Conservation (phyloP, 2,113 vertebrate species). For the Motacilla tschutschensis region DNA sequence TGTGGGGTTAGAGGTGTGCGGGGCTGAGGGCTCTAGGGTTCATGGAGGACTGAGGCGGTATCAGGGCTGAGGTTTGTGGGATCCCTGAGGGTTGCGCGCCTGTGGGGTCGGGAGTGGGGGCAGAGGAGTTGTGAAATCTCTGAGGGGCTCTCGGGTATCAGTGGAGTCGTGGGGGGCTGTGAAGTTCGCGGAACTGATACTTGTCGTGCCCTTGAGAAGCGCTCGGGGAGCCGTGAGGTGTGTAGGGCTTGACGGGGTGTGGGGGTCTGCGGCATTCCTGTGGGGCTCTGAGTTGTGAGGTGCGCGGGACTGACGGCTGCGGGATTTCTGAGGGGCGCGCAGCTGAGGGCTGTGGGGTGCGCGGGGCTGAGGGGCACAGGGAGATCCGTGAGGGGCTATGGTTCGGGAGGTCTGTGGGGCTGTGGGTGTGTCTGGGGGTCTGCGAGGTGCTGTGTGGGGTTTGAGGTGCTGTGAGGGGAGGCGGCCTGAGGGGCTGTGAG, state of each 20-base stretch:
- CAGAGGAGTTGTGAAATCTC: not conserved
- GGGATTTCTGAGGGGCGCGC: too few relatives aligned
- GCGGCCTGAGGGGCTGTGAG: not conserved
- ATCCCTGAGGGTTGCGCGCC: not conserved
- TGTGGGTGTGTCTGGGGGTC: too few relatives aligned
- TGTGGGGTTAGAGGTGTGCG: not conserved
- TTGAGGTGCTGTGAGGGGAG: too few relatives aligned
- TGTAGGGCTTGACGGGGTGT: not conserved
- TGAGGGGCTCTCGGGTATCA: not conserved
- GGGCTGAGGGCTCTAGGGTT: not conserved
- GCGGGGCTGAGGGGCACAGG: too few relatives aligned
- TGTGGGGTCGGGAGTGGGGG: not conserved
- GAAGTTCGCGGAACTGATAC: not conserved
- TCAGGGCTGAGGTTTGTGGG: not conserved
- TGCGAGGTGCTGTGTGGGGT: too few relatives aligned
- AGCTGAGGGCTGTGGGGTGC: not conserved
- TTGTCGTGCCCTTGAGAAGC: not conserved
- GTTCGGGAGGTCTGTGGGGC: not conserved
- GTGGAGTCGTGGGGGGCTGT: not conserved
- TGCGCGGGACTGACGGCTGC: too few relatives aligned
- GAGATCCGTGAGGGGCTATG: not conserved
- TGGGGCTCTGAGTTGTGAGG: too few relatives aligned
- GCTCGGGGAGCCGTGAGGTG: not conserved
- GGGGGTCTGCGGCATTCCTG: too few relatives aligned
- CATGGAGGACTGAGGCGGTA: not conserved